phyloP scores from a whole-genome alignment of 2,888 invertebrate genomes.

The Caenorhabditis virilis region DNA sequence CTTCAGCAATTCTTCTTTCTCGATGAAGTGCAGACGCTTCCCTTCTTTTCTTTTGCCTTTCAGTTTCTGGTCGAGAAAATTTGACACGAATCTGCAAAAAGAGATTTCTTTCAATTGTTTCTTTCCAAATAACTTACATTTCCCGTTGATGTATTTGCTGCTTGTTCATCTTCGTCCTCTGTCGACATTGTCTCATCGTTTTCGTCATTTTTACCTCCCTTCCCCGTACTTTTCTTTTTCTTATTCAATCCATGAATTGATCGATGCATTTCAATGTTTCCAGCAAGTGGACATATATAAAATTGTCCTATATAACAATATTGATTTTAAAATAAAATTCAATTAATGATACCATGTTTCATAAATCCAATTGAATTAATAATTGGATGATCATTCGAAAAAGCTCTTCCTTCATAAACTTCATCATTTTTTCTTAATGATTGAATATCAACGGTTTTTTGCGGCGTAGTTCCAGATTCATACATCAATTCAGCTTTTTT shows the following conservation, averaged over 20 bases:
- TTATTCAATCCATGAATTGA: constrained; percentile 21
- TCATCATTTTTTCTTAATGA: constrained; percentile 29
- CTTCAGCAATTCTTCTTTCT: constrained; percentile 43
- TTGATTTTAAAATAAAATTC: neutral
- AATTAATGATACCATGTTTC: constrained; percentile 19
- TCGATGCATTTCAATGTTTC: constrained; percentile 45
- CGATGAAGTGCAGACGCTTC: constrained; percentile 45
- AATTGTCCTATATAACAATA: constrained; percentile 17
- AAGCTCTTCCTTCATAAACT: constrained; percentile 46
- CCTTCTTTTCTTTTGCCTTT: constrained; percentile 48
- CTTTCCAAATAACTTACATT: no score
- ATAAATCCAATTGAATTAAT: constrained; percentile 33
- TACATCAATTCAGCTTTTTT: constrained; percentile 31
- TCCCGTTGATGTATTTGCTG: neutral
- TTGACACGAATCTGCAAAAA: no score
- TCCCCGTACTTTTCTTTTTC: constrained; percentile 19
- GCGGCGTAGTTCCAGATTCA: constrained; percentile 4
- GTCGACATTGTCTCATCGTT: constrained; percentile 6
- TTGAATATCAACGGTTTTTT: neutral
- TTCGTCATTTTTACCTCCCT: constrained; percentile 2
- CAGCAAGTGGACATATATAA: constrained; percentile 33
- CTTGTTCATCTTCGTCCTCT: constrained; percentile 17
- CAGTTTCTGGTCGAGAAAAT: constrained; percentile 48
- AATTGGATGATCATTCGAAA: constrained; percentile 25
- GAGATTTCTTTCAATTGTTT: no score